Percentiles rank a stretch among this genome's conserved stretches.
These are phyloP conservation scores for Latheticus oryzae DNA, from an alignment of 2,888 invertebrate genomes.

Conservation along the genomic window DNA sequence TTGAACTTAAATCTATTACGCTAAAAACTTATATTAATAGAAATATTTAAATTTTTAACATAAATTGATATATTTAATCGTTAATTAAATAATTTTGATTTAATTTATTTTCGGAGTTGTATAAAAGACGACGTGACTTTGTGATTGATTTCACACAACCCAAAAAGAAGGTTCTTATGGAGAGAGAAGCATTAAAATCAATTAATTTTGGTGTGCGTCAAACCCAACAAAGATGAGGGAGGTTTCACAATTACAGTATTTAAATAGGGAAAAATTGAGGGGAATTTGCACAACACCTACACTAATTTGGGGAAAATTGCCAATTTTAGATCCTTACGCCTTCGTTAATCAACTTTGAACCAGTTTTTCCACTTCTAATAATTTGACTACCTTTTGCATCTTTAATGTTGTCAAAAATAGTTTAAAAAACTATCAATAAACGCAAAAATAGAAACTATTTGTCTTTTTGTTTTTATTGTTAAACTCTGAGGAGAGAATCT, in stretches of 20 bases:
- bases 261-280: background rate
- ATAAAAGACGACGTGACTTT: slow-evolving; percentile 1
- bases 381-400: too few relatives aligned
- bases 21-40: slow-evolving; percentile 2
- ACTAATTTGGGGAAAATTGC: too few relatives aligned
- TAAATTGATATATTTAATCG: background rate
- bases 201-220: slow-evolving; percentile 14
- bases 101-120: slow-evolving; percentile 4
- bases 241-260: background rate
- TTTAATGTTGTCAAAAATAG: too few relatives aligned
- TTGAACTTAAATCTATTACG: too few relatives aligned
- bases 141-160: slow-evolving; percentile 4
- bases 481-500: too few relatives aligned
- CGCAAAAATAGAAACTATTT: too few relatives aligned
- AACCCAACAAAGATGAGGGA: slow-evolving; percentile 3
- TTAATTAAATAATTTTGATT: slow-evolving; percentile 13
- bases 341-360: too few relatives aligned
- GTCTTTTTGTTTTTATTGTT: too few relatives aligned
- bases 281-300: background rate
- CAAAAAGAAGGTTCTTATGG: background rate
- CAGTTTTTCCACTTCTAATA: too few relatives aligned
- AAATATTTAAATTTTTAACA: slow-evolving; percentile 3
- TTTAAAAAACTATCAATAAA: too few relatives aligned
- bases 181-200: slow-evolving; percentile 11
- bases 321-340: too few relatives aligned